Evolutionary conservation across 37 sponge, comb jelly and placozoan species (phyloP).

Genomic region (Diacarnus erythraeanus): DNA sequence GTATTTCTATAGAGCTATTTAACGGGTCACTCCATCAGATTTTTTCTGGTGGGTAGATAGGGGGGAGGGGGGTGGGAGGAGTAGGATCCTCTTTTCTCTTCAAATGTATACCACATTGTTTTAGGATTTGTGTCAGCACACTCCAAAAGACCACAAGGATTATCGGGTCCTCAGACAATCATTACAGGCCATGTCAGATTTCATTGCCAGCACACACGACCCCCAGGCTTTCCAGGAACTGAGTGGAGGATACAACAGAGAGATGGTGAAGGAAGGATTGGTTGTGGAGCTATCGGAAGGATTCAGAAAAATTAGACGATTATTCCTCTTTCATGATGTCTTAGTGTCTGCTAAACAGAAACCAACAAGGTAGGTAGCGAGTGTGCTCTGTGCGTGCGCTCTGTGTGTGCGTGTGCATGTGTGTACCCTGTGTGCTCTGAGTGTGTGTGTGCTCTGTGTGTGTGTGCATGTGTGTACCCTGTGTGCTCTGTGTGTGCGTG

Average conservation of each 20-base stretch:
- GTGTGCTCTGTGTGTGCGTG: too few species aligned
- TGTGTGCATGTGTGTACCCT: too few species aligned
- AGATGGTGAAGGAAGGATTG: constrained; percentile 74
- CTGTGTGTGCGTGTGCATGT: too few species aligned
- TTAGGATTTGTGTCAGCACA: constrained; percentile 88
- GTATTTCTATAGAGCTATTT: too few species aligned
- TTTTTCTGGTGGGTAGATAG: too few species aligned
- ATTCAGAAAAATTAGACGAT: constrained; percentile 63
- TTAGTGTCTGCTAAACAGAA: constrained; percentile 85
- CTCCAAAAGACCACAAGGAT: constrained; percentile 70
- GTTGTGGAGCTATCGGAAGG: constrained; percentile 82
- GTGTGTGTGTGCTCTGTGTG: too few species aligned
- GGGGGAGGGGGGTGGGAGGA: too few species aligned
- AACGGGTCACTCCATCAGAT: background rate
- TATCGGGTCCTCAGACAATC: constrained; percentile 67
- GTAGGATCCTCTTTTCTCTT: background rate
- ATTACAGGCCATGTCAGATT: constrained; percentile 76
- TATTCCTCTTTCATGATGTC: constrained; percentile 83
- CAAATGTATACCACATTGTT: too few species aligned
- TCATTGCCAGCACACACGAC: constrained; percentile 87
- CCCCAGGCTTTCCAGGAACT: constrained; percentile 75
- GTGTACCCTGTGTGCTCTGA: too few species aligned
- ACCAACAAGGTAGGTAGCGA: constrained; percentile 60
- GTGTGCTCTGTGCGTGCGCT: too few species aligned
- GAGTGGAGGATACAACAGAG: constrained; percentile 75